phyloP scores from a whole-genome alignment of 2,888 invertebrate genomes.

The Leptinotarsa rubiginosa region DNA sequence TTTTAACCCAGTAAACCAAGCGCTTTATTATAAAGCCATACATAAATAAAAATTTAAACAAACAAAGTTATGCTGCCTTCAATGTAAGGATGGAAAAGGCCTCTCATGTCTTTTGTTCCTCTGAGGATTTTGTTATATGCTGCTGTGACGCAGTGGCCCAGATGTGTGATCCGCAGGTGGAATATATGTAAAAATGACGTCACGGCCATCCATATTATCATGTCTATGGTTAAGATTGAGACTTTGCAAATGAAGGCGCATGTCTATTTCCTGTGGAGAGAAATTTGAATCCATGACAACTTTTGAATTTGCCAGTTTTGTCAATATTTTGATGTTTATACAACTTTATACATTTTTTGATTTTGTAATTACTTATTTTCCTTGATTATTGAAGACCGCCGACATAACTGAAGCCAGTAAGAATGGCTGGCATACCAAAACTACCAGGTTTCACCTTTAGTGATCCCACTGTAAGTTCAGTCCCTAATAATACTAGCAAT shows the following conservation, averaged over 20 bases:
- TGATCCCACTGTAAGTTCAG: constrained; percentile 70
- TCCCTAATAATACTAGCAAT: not conserved
- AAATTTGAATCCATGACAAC: constrained; percentile 16
- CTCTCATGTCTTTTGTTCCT: no score
- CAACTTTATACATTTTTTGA: constrained; percentile 10
- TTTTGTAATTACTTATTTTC: constrained; percentile 1
- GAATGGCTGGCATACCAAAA: constrained; percentile 73
- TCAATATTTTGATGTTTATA: constrained; percentile 24
- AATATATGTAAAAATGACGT: no score
- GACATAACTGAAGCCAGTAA: not conserved
- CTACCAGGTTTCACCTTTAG: constrained; percentile 77
- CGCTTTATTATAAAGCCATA: no score
- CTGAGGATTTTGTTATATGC: no score
- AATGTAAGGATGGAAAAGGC: no score
- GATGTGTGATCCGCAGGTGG: no score
- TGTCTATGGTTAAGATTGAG: no score
- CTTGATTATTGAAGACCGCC: not conserved
- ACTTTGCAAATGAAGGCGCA: not conserved
- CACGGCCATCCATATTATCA: no score
- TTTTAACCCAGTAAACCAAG: no score
- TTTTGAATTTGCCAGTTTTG: constrained; percentile 9
- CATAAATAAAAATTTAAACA: no score
- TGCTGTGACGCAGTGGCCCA: no score
- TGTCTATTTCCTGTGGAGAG: not conserved
- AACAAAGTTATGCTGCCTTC: no score